A percentile compares a stretch with the other conserved stretches of the same genome.
Evolutionary conservation across 2,113 vertebrate species (phyloP).

Genomic region (Micronisus gabar): DNA sequence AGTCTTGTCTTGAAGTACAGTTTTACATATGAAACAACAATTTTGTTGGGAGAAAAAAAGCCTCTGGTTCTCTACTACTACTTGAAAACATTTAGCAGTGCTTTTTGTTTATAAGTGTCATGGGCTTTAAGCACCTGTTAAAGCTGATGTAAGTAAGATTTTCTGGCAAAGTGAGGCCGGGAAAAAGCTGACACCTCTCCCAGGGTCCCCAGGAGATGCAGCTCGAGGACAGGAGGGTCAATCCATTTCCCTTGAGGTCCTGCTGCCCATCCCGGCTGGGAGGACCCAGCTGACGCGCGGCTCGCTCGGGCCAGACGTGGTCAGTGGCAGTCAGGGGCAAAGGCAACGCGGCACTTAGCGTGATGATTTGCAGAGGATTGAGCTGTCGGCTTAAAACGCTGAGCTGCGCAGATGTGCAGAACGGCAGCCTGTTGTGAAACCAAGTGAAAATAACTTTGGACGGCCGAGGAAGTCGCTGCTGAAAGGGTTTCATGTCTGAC

Average conservation of each 20-base stretch:
- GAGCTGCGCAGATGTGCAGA: not conserved
- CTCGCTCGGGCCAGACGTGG: accelerated
- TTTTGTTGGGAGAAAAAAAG: not conserved
- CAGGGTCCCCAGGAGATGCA: not conserved
- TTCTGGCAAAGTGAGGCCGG: not conserved
- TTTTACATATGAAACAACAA: not conserved
- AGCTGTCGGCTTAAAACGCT: not conserved
- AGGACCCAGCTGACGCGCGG: not conserved
- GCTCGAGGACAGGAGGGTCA: not conserved
- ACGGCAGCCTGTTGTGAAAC: not conserved
- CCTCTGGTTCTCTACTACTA: not conserved
- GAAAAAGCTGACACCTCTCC: not conserved
- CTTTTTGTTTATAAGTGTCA: not conserved
- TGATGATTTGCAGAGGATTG: not conserved
- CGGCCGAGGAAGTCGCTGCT: not conserved
- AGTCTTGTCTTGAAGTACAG: not conserved
- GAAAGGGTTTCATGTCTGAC: not conserved
- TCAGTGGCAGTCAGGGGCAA: accelerated
- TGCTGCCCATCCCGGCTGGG: not conserved
- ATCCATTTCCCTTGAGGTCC: accelerated
- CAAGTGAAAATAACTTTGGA: not conserved
- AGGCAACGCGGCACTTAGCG: not conserved
- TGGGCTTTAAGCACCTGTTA: not conserved
- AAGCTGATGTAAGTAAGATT: not conserved
- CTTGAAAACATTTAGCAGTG: not conserved